Conservation (phyloP, 2,797 vertebrate species). For the Scomberomorus guttatus region DNA sequence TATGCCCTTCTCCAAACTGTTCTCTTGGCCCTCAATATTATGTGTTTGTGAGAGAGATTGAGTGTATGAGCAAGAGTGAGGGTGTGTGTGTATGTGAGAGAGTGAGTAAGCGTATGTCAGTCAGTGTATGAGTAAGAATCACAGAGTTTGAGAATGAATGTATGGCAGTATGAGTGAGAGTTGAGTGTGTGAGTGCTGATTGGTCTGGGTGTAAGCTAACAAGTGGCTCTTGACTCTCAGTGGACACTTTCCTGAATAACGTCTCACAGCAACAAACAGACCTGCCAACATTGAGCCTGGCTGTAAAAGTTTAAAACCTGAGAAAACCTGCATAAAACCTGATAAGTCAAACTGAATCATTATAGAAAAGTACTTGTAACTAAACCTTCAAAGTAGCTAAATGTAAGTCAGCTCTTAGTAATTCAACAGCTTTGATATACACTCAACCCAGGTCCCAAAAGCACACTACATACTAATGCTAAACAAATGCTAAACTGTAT, state of each 20-base stretch:
- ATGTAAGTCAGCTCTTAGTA: not conserved
- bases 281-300: slow-evolving; percentile 2
- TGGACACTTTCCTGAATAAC: not conserved
- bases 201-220: slow-evolving; percentile 3
- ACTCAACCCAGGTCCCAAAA: not conserved
- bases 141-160: too few species aligned
- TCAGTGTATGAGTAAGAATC: too few species aligned
- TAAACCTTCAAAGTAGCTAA: not conserved
- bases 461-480: not conserved
- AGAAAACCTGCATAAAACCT: not conserved
- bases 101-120: too few species aligned
- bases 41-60: not conserved
- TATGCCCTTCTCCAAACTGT: not conserved
- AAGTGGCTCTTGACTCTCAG: not conserved
- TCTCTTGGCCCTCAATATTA: not conserved
- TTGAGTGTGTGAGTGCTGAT: not conserved
- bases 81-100: not conserved
- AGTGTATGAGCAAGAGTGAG: not conserved
- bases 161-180: not conserved
- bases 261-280: slow-evolving; percentile 7
- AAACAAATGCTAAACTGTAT: not conserved
- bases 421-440: not conserved
- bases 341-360: not conserved
- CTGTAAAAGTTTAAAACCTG: slow-evolving; percentile 3
- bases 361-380: not conserved